Conservation (phyloP, 2,888 invertebrate genomes). For the Agrochola macilenta region DNA sequence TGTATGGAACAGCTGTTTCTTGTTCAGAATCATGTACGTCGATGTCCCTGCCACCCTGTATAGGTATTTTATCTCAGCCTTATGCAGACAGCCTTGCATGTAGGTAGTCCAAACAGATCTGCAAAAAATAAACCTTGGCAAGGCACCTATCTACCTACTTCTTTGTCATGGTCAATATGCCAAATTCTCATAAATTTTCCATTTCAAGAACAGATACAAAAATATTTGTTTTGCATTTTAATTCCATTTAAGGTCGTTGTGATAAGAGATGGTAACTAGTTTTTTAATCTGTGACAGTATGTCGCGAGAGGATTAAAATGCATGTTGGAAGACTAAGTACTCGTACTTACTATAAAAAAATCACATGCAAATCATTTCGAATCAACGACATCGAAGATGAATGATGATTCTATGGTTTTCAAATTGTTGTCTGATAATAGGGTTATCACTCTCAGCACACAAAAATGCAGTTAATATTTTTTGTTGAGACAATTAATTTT, state of each 20-base stretch:
- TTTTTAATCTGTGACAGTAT: slow-evolving; percentile 5
- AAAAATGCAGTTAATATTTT: too few relatives aligned
- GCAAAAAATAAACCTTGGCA: background rate
- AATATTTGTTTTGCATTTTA: slow-evolving; percentile 26
- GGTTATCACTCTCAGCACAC: too few relatives aligned
- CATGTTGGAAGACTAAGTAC: background rate
- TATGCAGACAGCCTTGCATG: background rate
- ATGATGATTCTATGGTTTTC: too few relatives aligned
- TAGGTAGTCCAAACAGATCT: background rate
- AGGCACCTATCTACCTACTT: background rate
- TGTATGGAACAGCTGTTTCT: too few relatives aligned
- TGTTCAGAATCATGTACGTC: too few relatives aligned
- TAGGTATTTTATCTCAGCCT: background rate
- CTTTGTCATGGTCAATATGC: slow-evolving; percentile 1
- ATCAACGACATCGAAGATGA: too few relatives aligned
- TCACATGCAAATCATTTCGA: too few relatives aligned
- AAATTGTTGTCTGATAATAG: too few relatives aligned
- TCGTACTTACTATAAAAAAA: too few relatives aligned
- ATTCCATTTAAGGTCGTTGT: slow-evolving; percentile 16
- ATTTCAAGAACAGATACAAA: slow-evolving; percentile 11
- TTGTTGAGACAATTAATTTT: too few relatives aligned
- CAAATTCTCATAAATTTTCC: slow-evolving; percentile 21
- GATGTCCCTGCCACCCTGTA: too few relatives aligned
- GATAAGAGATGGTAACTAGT: slow-evolving; percentile 30
- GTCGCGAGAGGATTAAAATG: slow-evolving; percentile 1